These are phyloP conservation scores for Rhodinocichla rosea DNA, from an alignment of 2,113 vertebrate genomes.

Conservation along the genomic window DNA sequence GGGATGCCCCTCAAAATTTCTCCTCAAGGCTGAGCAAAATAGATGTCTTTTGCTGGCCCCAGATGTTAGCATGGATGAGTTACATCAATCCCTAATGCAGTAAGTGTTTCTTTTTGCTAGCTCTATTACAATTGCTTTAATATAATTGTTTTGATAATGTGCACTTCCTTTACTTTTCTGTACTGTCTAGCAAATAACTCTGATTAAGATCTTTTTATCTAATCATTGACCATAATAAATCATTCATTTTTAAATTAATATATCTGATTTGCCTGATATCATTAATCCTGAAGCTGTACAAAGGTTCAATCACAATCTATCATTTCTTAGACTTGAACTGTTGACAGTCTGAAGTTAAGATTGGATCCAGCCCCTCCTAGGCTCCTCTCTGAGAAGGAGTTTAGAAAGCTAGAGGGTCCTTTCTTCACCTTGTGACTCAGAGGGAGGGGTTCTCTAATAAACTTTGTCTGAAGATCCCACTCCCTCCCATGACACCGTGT, in stretches of 20 bases:
- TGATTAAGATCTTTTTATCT: neutral
- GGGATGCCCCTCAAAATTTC: fast-evolving
- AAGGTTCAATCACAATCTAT: neutral
- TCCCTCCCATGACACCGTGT: neutral
- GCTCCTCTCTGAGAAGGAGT: neutral
- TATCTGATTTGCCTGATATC: neutral
- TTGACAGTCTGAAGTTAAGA: neutral
- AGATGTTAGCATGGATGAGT: neutral
- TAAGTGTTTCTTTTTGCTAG: neutral
- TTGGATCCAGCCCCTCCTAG: neutral
- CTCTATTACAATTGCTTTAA: neutral
- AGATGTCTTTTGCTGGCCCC: neutral
- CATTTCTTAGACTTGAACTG: neutral
- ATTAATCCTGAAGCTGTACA: neutral
- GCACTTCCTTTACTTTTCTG: neutral
- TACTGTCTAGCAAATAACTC: neutral
- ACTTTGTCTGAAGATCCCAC: neutral
- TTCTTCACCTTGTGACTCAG: neutral
- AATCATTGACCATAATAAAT: neutral
- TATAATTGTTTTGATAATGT: neutral
- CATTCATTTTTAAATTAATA: neutral
- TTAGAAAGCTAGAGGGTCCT: neutral
- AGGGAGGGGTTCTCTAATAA: no score
- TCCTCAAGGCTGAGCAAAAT: neutral
- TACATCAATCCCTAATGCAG: neutral